Base-by-base conservation (phyloP, 2,113 vertebrate genomes). In the Amazona vittata region DNA sequence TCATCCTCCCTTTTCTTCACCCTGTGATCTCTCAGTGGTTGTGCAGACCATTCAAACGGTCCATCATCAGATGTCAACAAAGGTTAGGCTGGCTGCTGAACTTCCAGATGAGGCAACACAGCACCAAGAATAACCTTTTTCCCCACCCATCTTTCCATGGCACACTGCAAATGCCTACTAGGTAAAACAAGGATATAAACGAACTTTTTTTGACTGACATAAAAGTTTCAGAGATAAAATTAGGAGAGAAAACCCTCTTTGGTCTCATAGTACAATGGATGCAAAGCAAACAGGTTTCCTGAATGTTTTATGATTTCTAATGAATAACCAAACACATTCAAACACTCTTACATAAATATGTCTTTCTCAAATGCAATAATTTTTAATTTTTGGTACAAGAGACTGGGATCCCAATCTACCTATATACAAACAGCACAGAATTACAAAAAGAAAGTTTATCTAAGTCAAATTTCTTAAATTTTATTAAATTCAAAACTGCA, bases 401-500 rank as follows among this genome's bases (percentile, higher is more conserved):
- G 77, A 92, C 67, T 78, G 86, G 63, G 74, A 81, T 92, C 41
- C 65, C 91, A 84, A 91, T 82, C 86, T 82, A 82, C 94, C 93
- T 96, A 86, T 82, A 96, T 60, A 96, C 93, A 96, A 87, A 96
- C 49, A 95, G 89, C 53, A 94, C 86, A 96, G 81, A 94, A 94
- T 90, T 96, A 92, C 94, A 94, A 88, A 90, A 96, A 90, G 80
- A 84, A 96, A 83, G 49, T 82, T 79, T 65, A 87, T 89, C 95
- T 97, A 97, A 91, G 93, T 87, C 81, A 96, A 92, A 89, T 95
- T 49, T 94, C 86, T 94, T 77, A 83, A 94, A 70, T 96, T 97
- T 96, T 96, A 97, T 97, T 97, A 96, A 96, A 94, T 91, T 93
- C 91, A 73, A 92, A 96, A 94, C 74, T 39, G 89, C 95, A 96